Evolutionary conservation across 2,797 vertebrate species (phyloP), one percentile per base, ranked within the genome.

Genomic region (Semaprochilodus insignis): DNA sequence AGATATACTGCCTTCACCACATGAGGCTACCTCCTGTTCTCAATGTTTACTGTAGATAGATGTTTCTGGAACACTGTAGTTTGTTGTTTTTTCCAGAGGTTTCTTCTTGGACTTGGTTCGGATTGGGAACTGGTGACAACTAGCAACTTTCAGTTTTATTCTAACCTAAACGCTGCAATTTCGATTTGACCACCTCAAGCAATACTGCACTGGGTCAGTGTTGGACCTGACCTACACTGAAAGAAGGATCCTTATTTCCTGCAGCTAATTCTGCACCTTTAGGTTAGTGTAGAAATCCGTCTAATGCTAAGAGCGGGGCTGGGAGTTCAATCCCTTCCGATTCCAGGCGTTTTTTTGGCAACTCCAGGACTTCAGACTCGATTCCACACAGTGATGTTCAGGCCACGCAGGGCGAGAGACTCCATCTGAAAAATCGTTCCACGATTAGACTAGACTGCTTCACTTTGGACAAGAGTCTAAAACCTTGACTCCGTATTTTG

Each of bases 191-290:
- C 79, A 82, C 84, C 74, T 85, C 55, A 77, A 93, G 92, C 93
- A 94, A 93, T 93, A 93, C 85, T 74, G 83, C 86, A 85, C 85
- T 85, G 87, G 15, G 36, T 85, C 75, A 84, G 21, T 4, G 25
- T 31, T 57, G 69, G 59, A 63, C 71, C 34, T 65, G 69, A 48
- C 6, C 44, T 48, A 48, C 44, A 48, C 44, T 48, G 44, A 44
- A 1, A 44, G 4, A 73, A 57, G 77, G 16, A 23, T 23, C 51
- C n/a, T 70, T 23, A n/a, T n/a, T 60, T 48, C 51, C 40, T 15
- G 14, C 52, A 59, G 34, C 21, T 2, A 60, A 60, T 21, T 15
- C 73, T 44, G 70, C 78, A 86, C 83, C 81, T 81, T 83, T 74
- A 78, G 84, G 84, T 70, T 84, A 34, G 15, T 15, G 25, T 21